Percentiles rank a stretch among this genome's conserved stretches.
Evolutionary conservation across 1,140 invertebrate genomes (phyloP).

Genomic region (Meloidogyne floridensis): DNA sequence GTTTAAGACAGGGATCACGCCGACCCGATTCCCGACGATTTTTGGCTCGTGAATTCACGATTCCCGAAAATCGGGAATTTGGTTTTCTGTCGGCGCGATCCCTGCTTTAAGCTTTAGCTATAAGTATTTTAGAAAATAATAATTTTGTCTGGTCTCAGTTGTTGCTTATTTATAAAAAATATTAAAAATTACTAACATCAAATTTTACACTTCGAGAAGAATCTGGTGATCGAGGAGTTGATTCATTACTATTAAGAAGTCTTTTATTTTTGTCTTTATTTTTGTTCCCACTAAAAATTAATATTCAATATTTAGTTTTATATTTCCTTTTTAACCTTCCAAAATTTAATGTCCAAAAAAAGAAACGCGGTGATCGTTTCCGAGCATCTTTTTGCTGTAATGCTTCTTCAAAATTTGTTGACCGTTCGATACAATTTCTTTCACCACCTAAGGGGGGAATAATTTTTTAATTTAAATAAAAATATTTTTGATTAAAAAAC

Average conservation of each 20-base stretch:
- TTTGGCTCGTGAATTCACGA: too few species aligned
- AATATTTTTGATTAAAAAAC: background rate
- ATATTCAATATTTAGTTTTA: background rate
- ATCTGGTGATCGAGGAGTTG: background rate
- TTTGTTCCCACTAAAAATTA: background rate
- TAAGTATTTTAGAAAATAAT: too few species aligned
- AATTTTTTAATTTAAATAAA: too few species aligned
- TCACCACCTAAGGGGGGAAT: background rate
- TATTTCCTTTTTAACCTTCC: background rate
- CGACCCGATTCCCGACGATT: too few species aligned
- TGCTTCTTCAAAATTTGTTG: background rate
- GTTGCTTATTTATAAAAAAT: background rate
- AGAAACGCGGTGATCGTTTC: conserved; percentile 11
- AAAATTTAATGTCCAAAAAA: conserved; percentile 22
- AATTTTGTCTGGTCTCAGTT: too few species aligned
- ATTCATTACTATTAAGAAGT: background rate
- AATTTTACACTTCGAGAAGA: conserved; percentile 23
- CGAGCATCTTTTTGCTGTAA: background rate
- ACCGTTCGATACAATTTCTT: background rate
- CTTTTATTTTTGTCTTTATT: conserved; percentile 1
- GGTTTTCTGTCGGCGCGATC: too few species aligned
- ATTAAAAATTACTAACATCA: conserved; percentile 9
- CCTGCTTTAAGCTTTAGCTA: too few species aligned
- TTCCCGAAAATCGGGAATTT: too few species aligned
- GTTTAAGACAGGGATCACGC: too few species aligned